Conservation (phyloP, 2,888 invertebrate species). For the Dynastes hyllus region DNA sequence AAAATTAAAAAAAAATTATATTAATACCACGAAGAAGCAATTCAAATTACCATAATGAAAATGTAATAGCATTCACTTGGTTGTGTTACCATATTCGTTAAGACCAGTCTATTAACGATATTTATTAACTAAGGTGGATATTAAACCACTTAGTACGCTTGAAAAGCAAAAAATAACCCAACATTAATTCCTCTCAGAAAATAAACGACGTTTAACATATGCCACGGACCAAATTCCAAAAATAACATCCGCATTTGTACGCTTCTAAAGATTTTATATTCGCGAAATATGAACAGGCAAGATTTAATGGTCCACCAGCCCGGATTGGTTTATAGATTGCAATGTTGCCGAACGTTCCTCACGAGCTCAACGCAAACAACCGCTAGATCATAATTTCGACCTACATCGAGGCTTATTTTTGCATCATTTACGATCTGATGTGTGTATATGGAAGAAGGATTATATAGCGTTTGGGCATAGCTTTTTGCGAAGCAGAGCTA, state of each 20-base stretch:
- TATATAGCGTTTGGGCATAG: conserved; percentile 10
- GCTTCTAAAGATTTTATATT: conserved; percentile 21
- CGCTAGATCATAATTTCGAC: conserved; percentile 33
- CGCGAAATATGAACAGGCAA: conserved; percentile 20
- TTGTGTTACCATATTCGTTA: too few relatives aligned
- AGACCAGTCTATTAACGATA: too few relatives aligned
- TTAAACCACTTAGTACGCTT: neutral
- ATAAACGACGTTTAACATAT: conserved; percentile 14
- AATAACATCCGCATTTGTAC: conserved; percentile 16
- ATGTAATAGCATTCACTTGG: too few relatives aligned
- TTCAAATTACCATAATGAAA: too few relatives aligned
- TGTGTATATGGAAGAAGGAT: conserved; percentile 3
- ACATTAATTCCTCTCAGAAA: neutral
- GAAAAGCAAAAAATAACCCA: neutral
- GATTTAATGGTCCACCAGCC: conserved; percentile 12
- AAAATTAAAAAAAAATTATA: too few relatives aligned
- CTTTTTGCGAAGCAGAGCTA: conserved; percentile 32
- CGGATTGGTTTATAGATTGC: neutral
- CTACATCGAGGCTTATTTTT: conserved; percentile 40
- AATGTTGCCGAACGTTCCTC: conserved; percentile 12
- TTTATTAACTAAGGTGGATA: neutral
- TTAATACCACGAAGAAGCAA: too few relatives aligned
- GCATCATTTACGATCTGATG: conserved; percentile 36
- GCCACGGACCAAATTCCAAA: conserved; percentile 9
- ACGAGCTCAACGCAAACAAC: neutral